phyloP scores from a whole-genome alignment of 2,888 invertebrate species.

The Scaptomyza tumidula region DNA sequence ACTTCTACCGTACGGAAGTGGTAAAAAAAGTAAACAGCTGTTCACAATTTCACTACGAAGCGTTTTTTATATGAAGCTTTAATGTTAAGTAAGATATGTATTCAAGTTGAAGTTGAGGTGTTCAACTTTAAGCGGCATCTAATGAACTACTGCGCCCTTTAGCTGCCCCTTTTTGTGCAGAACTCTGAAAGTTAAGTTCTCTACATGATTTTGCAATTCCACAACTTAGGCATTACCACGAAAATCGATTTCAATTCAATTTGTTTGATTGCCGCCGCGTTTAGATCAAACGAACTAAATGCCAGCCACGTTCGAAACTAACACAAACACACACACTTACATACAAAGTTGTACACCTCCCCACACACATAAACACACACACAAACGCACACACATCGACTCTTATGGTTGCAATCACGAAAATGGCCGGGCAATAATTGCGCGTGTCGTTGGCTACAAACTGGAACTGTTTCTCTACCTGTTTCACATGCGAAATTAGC shows the following conservation, averaged over 20 bases:
- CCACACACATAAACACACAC: conserved; percentile 8
- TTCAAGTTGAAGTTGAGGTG: background rate
- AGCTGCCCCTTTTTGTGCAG: background rate
- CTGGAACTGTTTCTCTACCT: conserved; percentile 75
- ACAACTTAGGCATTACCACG: conserved; percentile 46
- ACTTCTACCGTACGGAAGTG: too few species aligned
- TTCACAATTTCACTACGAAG: too few species aligned
- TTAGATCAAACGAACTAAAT: conserved; percentile 75
- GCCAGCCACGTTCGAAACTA: conserved; percentile 66
- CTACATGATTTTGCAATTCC: conserved; percentile 48
- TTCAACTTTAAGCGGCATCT: background rate
- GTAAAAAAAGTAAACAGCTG: too few species aligned
- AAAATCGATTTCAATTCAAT: conserved; percentile 77
- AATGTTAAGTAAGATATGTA: background rate
- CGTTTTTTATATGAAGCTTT: too few species aligned
- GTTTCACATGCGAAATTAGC: conserved; percentile 78
- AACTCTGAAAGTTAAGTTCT: conserved; percentile 13
- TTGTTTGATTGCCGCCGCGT: conserved; percentile 70
- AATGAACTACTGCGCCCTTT: conserved; percentile 12
- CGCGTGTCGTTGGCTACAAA: conserved; percentile 75
- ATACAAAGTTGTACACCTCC: conserved; percentile 15
- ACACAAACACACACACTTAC: conserved; percentile 19
- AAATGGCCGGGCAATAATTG: conserved; percentile 79
- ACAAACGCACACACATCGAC: conserved; percentile 14
- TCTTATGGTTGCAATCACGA: conserved; percentile 64